Evolutionary conservation across 2,797 vertebrate genomes (phyloP).

Genomic region (Enteromius afrohamiltoni): DNA sequence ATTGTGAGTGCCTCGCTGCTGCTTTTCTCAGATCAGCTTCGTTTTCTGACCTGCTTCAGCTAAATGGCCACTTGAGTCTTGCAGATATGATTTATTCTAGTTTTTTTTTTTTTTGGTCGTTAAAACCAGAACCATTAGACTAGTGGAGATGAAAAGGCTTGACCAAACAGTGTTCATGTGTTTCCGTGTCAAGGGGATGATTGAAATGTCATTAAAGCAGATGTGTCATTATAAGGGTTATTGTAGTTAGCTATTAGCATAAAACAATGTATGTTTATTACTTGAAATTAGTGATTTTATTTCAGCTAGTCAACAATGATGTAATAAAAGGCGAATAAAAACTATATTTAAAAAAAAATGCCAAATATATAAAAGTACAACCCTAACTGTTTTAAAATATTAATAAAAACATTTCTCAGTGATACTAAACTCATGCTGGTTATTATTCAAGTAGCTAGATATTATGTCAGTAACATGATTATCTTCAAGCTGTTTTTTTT

Average conservation of each 20-base stretch:
- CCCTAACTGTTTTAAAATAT: neutral
- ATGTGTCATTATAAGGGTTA: conserved; percentile 1
- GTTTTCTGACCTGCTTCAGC: conserved; percentile 18
- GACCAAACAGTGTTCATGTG: neutral
- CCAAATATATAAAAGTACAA: neutral
- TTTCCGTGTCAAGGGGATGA: neutral
- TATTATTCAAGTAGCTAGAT: neutral
- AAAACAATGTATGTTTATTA: neutral
- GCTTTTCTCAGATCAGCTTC: conserved; percentile 17
- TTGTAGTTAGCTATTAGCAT: neutral
- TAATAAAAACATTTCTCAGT: neutral
- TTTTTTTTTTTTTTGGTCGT: neutral
- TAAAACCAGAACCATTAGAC: neutral
- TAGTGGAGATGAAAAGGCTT: neutral
- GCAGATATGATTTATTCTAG: neutral
- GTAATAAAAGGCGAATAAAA: too few species aligned
- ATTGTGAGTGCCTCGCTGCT: neutral
- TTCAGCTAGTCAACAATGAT: neutral
- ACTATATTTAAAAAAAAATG: neutral
- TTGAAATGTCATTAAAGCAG: neutral
- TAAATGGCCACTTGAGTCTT: conserved; percentile 14
- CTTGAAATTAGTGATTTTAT: neutral
- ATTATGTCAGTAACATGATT: neutral
- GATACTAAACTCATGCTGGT: neutral
- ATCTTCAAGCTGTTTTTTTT: neutral